These are phyloP conservation scores for Morone chrysops DNA, from an alignment of 2,113 vertebrate species.

Conservation along the genomic window DNA sequence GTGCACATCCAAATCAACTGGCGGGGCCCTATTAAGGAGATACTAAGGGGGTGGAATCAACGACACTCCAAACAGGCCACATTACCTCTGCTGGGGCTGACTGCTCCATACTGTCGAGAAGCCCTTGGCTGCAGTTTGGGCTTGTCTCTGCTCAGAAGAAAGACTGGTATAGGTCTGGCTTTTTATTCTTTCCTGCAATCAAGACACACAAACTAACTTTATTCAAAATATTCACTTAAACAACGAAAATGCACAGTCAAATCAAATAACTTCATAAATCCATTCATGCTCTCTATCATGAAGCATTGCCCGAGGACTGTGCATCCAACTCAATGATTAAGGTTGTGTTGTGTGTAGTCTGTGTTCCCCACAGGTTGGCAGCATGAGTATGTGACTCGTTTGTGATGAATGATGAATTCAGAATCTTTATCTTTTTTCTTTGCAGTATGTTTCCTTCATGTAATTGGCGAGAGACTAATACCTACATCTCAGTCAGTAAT, in stretches of 20 bases:
- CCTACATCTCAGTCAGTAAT: not conserved
- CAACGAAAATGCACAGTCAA: not conserved
- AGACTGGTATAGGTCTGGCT: no score
- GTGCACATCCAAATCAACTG: no score
- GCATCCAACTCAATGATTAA: not conserved
- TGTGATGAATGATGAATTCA: not conserved
- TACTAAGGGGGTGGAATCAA: no score
- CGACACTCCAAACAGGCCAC: no score
- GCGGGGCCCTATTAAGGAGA: no score
- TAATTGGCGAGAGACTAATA: not conserved
- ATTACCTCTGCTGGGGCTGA: no score
- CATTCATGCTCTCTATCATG: not conserved
- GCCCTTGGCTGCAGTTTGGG: no score
- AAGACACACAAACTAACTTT: no score
- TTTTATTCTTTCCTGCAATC: no score
- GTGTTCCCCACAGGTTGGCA: not conserved
- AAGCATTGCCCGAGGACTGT: not conserved
- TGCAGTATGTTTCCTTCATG: not conserved
- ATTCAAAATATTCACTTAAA: no score
- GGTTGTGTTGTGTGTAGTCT: not conserved
- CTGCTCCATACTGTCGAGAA: no score
- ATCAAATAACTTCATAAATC: not conserved
- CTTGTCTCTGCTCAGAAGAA: no score
- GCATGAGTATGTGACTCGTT: not conserved
- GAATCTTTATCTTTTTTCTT: not conserved